Evolutionary conservation across 2,888 invertebrate genomes (phyloP).

Genomic region (Vandiemenella viatica): DNA sequence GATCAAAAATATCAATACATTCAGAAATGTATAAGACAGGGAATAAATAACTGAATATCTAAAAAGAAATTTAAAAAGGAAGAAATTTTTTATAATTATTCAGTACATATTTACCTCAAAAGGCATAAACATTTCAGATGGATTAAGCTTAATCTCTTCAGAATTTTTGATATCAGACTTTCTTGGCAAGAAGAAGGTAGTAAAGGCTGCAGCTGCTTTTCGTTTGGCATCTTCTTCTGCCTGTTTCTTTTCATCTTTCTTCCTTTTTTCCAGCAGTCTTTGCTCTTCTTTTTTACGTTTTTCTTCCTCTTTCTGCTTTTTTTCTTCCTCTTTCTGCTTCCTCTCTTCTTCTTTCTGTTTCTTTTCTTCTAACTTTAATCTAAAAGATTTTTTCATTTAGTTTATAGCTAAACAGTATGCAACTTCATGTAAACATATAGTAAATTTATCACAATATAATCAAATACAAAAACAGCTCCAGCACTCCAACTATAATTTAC

Average conservation of each 20-base stretch:
- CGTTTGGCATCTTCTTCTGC: conserved; percentile 32
- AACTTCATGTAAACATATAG: too few species aligned
- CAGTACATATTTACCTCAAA: conserved; percentile 31
- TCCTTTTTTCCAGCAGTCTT: conserved; percentile 44
- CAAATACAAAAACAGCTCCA: too few species aligned
- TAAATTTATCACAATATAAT: too few species aligned
- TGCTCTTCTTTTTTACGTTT: conserved; percentile 35
- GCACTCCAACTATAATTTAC: too few species aligned
- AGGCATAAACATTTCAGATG: conserved; percentile 41
- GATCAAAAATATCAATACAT: too few species aligned
- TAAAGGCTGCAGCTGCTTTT: conserved; percentile 53
- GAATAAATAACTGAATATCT: too few species aligned
- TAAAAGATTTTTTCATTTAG: conserved; percentile 2
- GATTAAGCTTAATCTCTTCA: conserved; percentile 6
- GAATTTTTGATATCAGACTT: conserved; percentile 34
- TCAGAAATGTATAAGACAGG: too few species aligned
- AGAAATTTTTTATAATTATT: too few species aligned
- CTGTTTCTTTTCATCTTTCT: conserved; percentile 36
- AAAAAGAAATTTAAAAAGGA: too few species aligned
- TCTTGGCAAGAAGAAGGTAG: conserved; percentile 63
- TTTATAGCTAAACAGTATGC: too few species aligned
- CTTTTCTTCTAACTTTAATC: conserved; percentile 28
- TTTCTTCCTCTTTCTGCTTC: conserved; percentile 38
- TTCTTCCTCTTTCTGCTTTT: conserved; percentile 33
- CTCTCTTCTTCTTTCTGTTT: too few species aligned